These are phyloP conservation scores for Heliconius charithonia DNA, from an alignment of 2,888 invertebrate genomes.

Conservation along the genomic window DNA sequence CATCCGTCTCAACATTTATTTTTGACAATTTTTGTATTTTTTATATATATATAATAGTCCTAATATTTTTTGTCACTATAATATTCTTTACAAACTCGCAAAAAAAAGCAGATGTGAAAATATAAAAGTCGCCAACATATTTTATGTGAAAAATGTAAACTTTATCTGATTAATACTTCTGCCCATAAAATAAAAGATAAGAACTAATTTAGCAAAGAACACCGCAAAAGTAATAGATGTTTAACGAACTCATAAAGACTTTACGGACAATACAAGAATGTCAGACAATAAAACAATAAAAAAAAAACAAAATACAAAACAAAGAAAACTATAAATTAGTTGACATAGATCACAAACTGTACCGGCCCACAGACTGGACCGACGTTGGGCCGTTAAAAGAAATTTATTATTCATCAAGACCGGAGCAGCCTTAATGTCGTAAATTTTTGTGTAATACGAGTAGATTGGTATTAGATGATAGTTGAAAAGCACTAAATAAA, in stretches of 20 bases:
- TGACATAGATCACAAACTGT: conserved; percentile 46
- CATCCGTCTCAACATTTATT: conserved; percentile 15
- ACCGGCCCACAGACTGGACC: conserved; percentile 54
- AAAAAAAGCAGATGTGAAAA: background rate
- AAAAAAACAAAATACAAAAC: conserved; percentile 47
- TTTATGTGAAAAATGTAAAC: conserved; percentile 1
- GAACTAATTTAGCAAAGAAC: conserved; percentile 32
- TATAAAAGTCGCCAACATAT: background rate
- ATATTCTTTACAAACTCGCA: background rate
- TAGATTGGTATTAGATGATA: conserved; percentile 72
- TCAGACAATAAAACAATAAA: conserved; percentile 50
- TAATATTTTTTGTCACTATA: background rate
- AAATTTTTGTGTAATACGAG: conserved; percentile 77
- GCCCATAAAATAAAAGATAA: conserved; percentile 26
- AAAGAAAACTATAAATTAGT: conserved; percentile 51
- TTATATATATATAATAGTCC: no score
- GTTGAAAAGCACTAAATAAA: conserved; percentile 70
- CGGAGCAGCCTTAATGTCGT: conserved; percentile 70
- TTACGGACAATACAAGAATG: conserved; percentile 36
- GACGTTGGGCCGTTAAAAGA: conserved; percentile 69
- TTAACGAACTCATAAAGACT: conserved; percentile 40
- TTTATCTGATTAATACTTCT: conserved; percentile 2
- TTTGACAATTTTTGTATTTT: conserved; percentile 37
- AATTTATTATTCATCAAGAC: conserved; percentile 77
- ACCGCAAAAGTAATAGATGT: conserved; percentile 40